A percentile compares a stretch with the other conserved stretches of the same genome.
Conservation (phyloP, 1,140 invertebrate species). For the Leguminivora glycinivorella region DNA sequence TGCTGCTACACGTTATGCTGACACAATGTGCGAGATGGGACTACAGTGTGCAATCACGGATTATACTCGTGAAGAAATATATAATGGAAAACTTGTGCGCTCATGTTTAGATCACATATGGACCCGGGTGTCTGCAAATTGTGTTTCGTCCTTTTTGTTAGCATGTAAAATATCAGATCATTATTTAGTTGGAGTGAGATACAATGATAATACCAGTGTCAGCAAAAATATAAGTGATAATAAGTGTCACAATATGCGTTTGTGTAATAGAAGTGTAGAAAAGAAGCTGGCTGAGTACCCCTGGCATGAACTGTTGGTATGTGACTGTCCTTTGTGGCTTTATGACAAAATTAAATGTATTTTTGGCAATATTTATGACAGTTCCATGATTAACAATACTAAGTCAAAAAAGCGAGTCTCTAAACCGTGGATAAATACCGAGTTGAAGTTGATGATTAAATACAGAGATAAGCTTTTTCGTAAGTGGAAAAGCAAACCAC, state of each 20-base stretch:
- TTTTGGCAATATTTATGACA: too few relatives aligned
- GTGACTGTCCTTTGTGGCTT: too few relatives aligned
- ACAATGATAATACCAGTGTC: constrained; percentile 2
- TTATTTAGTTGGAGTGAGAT: background rate
- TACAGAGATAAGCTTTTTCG: background rate
- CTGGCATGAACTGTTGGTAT: too few relatives aligned
- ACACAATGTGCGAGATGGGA: background rate
- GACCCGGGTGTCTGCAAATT: background rate
- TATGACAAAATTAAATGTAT: too few relatives aligned
- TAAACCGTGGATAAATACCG: constrained; percentile 28
- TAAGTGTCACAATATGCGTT: too few relatives aligned
- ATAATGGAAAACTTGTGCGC: background rate
- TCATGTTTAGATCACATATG: constrained; percentile 25
- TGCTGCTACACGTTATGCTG: background rate
- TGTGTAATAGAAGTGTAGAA: too few relatives aligned
- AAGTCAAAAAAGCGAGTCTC: background rate
- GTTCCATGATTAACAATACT: too few relatives aligned
- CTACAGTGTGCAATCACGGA: constrained; percentile 21
- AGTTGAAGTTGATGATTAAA: background rate
- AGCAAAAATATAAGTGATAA: too few relatives aligned
- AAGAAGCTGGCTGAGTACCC: too few relatives aligned
- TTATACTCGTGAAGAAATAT: constrained; percentile 13
- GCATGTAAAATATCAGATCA: constrained; percentile 8
- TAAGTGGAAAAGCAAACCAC: background rate
- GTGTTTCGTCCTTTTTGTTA: background rate